Percentiles rank a stretch among this genome's conserved stretches.
Evolutionary conservation across 2,888 invertebrate genomes (phyloP).

Genomic region (Heteromurus nitidus): DNA sequence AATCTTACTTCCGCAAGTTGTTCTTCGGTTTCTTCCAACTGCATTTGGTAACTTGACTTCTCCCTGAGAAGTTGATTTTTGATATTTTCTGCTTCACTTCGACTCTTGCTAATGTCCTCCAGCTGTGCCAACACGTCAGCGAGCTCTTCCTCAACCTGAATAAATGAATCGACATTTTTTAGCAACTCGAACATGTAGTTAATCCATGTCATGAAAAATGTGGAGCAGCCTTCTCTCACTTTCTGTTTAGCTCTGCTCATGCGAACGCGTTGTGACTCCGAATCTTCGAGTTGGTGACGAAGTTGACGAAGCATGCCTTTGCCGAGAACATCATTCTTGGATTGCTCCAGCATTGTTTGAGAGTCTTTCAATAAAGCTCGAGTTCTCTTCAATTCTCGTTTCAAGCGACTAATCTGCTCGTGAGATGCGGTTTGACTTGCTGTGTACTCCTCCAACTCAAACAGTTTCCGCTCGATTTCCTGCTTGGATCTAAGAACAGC

Average conservation of each 20-base stretch:
- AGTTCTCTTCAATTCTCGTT: conserved; percentile 91
- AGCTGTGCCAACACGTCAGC: conserved; percentile 87
- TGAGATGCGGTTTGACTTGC: conserved; percentile 85
- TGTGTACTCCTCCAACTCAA: conserved; percentile 80
- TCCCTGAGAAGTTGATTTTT: conserved; percentile 84
- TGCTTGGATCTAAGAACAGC: conserved; percentile 90
- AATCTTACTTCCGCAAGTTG: conserved; percentile 85
- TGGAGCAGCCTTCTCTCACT: conserved; percentile 36
- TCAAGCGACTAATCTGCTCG: conserved; percentile 83
- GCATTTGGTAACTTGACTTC: conserved; percentile 86
- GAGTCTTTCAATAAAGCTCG: conserved; percentile 93
- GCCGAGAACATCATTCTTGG: conserved; percentile 89
- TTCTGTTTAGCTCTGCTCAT: conserved; percentile 72
- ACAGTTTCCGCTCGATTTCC: conserved; percentile 90
- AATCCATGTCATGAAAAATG: background rate
- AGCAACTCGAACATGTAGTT: background rate
- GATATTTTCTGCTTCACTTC: conserved; percentile 88
- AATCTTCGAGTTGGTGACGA: conserved; percentile 81
- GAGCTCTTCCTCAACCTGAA: conserved; percentile 84
- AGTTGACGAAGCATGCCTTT: conserved; percentile 86
- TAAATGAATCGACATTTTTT: background rate
- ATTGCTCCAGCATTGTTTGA: conserved; percentile 91
- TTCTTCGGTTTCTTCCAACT: conserved; percentile 95
- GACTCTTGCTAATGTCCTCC: conserved; percentile 85
- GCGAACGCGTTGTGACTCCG: conserved; percentile 70